Evolutionary conservation across 2,888 invertebrate species (phyloP).

Genomic region (Spilosoma lubricipeda): DNA sequence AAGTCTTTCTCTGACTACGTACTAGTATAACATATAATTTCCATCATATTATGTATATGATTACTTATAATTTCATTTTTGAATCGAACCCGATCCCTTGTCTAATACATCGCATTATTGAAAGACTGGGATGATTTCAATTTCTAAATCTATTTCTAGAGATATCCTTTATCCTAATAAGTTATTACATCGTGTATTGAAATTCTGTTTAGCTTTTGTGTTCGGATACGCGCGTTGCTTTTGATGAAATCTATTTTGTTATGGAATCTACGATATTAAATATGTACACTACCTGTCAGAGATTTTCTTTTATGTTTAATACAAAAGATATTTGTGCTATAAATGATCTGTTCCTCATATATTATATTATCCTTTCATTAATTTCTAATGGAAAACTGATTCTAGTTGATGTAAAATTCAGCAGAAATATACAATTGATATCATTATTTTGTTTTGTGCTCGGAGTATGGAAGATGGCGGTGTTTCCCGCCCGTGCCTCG

Average conservation of each 20-base stretch:
- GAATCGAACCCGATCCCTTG: conserved; percentile 15
- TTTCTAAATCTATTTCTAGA: conserved; percentile 10
- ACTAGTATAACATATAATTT: too few species aligned
- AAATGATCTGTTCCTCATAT: background rate
- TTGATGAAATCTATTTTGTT: background rate
- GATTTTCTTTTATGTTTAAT: background rate
- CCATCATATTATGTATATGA: too few species aligned
- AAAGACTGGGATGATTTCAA: conserved; percentile 13
- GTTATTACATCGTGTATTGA: background rate
- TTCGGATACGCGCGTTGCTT: background rate
- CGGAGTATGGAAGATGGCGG: too few species aligned
- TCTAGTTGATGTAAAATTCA: background rate
- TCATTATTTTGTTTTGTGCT: background rate
- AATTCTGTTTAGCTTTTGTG: background rate
- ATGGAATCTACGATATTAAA: background rate
- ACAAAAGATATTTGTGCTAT: background rate
- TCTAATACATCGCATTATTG: background rate
- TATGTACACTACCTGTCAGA: background rate
- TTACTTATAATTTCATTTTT: conserved; percentile 15
- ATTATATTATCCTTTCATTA: background rate
- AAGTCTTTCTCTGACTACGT: background rate
- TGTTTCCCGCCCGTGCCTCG: too few species aligned
- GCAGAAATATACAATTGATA: background rate
- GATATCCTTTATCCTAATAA: background rate
- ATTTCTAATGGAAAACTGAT: background rate